Evolutionary conservation across 2,888 invertebrate genomes (phyloP), one percentile per base, ranked within the genome.

Genomic region (Coremacera marginata): DNA sequence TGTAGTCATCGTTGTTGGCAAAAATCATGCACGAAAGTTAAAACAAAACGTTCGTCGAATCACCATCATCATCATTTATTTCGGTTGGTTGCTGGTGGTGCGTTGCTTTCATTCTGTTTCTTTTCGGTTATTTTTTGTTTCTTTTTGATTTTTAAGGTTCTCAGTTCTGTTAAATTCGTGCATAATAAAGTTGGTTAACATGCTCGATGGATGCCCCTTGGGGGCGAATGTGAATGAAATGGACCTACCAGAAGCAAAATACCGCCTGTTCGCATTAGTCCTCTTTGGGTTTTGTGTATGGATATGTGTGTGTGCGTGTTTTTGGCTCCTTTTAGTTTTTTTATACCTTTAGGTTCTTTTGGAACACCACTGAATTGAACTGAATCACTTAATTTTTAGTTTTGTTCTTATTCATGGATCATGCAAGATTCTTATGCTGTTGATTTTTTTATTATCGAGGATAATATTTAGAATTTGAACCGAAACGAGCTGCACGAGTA

Each of bases 111-210:
- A 31, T 31, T 67, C 49, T 11, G 34, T 67, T n/a, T 16, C 67
- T 68, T 19, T 27, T 68, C 3, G 51, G 25, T 55, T 25, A 16
- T n/a, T 44, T 49, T 44, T 16, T 57, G n/a, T 22, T 9, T n/a
- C 57, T 31, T 9, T 11, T 63, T 31, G 31, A 9, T 0, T 31
- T 55, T 22, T 22, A 22, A 16, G 16, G 49, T 25, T 14, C 31
- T 70, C 60, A 60, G 5, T 55, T 63, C 72, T 44, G 49, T 34
- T 65, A 70, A 60, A 82, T 84, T 83, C 80, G 83, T 85, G 83
- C 83, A 85, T 83, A 85, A 86, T 84, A 84, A 85, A 82, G 80
- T 82, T 81, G 77, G 81, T 80, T 81, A 81, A 82, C 80, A 81
- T 81, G 79, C 79, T 80, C 78, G 72, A 73, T 80, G 74, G 62